These are phyloP conservation scores for Darevskia nairensis DNA, from an alignment of 2,797 vertebrate genomes.

Conservation along the genomic window DNA sequence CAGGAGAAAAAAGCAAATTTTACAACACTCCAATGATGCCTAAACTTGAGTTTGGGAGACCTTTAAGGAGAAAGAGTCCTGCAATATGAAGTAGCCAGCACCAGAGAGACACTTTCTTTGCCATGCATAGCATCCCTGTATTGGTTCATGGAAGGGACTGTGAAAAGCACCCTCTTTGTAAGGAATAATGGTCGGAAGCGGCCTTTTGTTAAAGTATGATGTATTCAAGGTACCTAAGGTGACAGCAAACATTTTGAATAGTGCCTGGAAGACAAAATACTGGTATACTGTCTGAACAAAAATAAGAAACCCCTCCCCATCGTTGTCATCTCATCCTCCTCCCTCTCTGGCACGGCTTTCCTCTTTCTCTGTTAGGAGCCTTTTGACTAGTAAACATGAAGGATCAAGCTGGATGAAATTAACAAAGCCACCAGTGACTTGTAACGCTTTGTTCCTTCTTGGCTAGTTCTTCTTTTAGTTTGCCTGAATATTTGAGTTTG, in stretches of 20 bases:
- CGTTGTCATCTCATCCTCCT: not conserved
- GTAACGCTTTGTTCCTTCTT: not conserved
- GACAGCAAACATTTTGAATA: not conserved
- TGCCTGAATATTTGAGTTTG: not conserved
- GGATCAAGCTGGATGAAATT: not conserved
- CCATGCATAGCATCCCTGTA: not conserved
- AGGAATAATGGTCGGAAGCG: not conserved
- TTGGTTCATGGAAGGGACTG: not conserved
- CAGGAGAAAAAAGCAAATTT: not conserved
- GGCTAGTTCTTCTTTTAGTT: not conserved
- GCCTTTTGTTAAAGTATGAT: not conserved
- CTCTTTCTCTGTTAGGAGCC: not conserved
- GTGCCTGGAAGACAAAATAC: not conserved
- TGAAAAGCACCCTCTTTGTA: not conserved
- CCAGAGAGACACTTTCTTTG: not conserved
- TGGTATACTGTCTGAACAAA: no score
- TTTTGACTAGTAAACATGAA: not conserved
- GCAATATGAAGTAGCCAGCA: not conserved
- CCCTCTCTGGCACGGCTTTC: not conserved
- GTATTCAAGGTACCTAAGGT: not conserved
- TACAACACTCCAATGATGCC: not conserved
- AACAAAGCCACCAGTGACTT: not conserved
- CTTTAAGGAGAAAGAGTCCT: not conserved
- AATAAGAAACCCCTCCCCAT: no score
- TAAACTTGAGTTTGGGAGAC: not conserved